Evolutionary conservation across 2,113 vertebrate species (phyloP).

Genomic region (Hyperopisus bebe): DNA sequence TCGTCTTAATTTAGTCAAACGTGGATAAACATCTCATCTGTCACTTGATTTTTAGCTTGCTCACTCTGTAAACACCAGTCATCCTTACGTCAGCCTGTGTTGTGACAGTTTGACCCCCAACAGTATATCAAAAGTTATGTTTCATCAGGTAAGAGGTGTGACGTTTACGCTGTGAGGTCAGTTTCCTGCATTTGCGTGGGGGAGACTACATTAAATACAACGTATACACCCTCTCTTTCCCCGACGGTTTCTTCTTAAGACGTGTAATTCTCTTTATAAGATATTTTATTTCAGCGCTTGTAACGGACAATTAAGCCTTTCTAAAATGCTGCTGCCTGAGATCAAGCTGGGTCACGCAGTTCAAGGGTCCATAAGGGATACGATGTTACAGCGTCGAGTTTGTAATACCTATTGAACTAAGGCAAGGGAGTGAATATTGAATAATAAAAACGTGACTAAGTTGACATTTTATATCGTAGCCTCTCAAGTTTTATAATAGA

Average conservation of each 20-base stretch:
- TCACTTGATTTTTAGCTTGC: not conserved
- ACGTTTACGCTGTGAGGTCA: not conserved
- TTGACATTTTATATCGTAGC: not conserved
- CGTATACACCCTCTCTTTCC: not conserved
- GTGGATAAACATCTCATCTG: not conserved
- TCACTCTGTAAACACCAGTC: not conserved
- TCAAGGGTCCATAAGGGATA: not conserved
- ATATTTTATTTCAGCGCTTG: not conserved
- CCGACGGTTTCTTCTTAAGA: not conserved
- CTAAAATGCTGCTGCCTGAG: not conserved
- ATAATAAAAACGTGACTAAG: not conserved
- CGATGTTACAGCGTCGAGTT: not conserved
- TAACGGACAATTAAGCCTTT: not conserved
- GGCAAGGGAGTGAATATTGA: not conserved
- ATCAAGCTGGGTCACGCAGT: not conserved
- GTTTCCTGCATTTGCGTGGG: not conserved
- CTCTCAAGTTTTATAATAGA: not conserved
- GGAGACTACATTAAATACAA: not conserved
- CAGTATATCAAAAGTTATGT: not conserved
- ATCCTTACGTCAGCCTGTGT: not conserved
- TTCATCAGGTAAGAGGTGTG: not conserved
- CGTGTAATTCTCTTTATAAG: not conserved
- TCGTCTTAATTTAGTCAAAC: not conserved
- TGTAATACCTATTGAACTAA: not conserved
- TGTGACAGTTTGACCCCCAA: not conserved